phyloP scores from a whole-genome alignment of 2,797 vertebrate genomes.

The Centropyge bicolor region DNA sequence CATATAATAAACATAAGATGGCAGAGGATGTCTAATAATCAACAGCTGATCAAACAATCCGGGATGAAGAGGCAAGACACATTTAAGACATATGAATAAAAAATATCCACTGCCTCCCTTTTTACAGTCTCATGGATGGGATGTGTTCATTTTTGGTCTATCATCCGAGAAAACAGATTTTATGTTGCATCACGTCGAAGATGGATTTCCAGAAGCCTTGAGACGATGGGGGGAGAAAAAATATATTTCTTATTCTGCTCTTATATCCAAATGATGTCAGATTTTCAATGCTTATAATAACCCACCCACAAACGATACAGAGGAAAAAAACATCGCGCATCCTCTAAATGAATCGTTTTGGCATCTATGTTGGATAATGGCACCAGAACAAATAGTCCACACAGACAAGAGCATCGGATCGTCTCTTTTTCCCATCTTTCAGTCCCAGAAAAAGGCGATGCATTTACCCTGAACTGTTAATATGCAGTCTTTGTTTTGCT shows the following conservation, averaged over 20 bases:
- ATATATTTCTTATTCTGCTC: conserved; percentile 54
- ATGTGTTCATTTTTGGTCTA: conserved; percentile 77
- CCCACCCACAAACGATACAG: conserved; percentile 75
- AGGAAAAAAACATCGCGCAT: conserved; percentile 73
- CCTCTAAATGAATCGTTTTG: conserved; percentile 74
- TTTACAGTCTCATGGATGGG: conserved; percentile 67
- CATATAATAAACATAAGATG: conserved; percentile 70
- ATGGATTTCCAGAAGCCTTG: conserved; percentile 58
- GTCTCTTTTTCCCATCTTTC: conserved; percentile 70
- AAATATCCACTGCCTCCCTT: conserved; percentile 73
- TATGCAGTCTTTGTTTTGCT: conserved; percentile 79
- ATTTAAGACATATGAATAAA: conserved; percentile 41
- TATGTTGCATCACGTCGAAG: conserved; percentile 78
- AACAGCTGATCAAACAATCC: conserved; percentile 76
- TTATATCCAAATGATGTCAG: conserved; percentile 82
- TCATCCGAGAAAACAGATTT: conserved; percentile 77
- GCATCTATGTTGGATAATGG: conserved; percentile 65
- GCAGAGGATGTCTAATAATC: conserved; percentile 63
- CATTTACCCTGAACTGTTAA: conserved; percentile 65
- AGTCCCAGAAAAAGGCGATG: conserved; percentile 39
- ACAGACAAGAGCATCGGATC: conserved; percentile 68
- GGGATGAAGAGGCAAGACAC: conserved; percentile 55
- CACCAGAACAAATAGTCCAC: conserved; percentile 79
- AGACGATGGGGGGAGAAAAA: conserved; percentile 49
- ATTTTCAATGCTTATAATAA: conserved; percentile 77